A percentile compares a stretch with the other conserved stretches of the same genome.
phyloP scores from a whole-genome alignment of 2,888 invertebrate species.

The Sialis lutaria region DNA sequence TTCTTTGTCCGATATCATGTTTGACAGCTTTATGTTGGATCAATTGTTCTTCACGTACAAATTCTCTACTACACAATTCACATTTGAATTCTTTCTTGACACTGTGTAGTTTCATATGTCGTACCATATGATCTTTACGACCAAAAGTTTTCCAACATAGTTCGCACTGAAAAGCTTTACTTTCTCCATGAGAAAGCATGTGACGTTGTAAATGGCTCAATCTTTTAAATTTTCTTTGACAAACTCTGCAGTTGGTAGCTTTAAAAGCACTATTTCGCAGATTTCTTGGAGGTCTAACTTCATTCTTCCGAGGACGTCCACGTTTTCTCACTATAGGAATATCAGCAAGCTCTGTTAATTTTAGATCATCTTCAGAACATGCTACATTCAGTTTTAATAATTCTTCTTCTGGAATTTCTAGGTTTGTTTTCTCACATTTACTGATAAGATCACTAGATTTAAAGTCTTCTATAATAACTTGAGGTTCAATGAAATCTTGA shows the following conservation, averaged over 20 bases:
- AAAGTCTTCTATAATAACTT: background rate
- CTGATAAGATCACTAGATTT: background rate
- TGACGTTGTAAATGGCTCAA: slow-evolving; percentile 30
- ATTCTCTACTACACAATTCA: slow-evolving; percentile 29
- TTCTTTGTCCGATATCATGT: slow-evolving; percentile 15
- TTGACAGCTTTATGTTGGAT: slow-evolving; percentile 28
- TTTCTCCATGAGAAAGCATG: slow-evolving; percentile 25
- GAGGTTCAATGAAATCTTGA: slow-evolving; percentile 1
- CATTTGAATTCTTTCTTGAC: slow-evolving; percentile 23
- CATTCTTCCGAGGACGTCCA: slow-evolving; percentile 1
- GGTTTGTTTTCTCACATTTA: background rate
- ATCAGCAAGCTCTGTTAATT: background rate
- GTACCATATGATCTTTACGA: slow-evolving; percentile 21
- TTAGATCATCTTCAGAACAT: background rate
- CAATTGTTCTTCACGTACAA: slow-evolving; percentile 29
- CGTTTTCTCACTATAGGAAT: background rate
- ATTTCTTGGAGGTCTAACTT: background rate
- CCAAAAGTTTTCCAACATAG: slow-evolving; percentile 26
- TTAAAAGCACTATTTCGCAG: background rate
- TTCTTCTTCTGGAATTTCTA: background rate
- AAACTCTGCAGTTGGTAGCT: slow-evolving; percentile 21
- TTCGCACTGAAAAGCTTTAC: slow-evolving; percentile 24
- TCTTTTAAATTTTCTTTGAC: slow-evolving; percentile 27
- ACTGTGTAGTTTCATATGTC: slow-evolving; percentile 21
- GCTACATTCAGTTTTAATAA: background rate